Conservation (phyloP, 2,797 vertebrate genomes). For the Enteromius thamalakanensis region DNA sequence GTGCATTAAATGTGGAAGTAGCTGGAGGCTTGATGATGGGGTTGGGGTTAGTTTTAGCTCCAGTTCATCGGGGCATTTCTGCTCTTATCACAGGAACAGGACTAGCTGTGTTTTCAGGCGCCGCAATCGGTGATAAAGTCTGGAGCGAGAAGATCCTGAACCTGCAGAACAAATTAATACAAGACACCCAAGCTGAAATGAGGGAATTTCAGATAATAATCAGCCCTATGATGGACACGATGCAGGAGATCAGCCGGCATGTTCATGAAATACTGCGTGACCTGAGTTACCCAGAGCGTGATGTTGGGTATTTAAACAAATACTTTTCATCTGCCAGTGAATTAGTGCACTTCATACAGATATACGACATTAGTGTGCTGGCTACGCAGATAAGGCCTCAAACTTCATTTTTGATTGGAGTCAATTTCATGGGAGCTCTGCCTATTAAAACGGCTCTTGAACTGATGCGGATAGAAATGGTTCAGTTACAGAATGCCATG, state of each 20-base stretch:
- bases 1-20: background rate
- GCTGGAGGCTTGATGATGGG: background rate
- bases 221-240: too few relatives aligned
- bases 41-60: constrained; percentile 14
- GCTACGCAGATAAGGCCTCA: background rate
- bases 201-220: too few relatives aligned
- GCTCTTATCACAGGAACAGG: too few relatives aligned
- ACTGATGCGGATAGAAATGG: background rate
- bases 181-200: too few relatives aligned
- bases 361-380: background rate
- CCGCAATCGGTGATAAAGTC: too few relatives aligned
- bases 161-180: too few relatives aligned
- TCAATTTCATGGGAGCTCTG: background rate
- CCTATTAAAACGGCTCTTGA: background rate
- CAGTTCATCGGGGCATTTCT: background rate
- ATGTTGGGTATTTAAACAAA: background rate
- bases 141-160: too few relatives aligned
- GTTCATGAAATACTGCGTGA: too few relatives aligned
- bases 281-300: background rate
- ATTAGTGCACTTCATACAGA: constrained; percentile 3
- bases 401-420: background rate
- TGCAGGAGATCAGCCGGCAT: too few relatives aligned
- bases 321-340: constrained; percentile 15
- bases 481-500: background rate
- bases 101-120: too few relatives aligned